These are phyloP conservation scores for Leptosomus discolor DNA, from an alignment of 2,113 vertebrate species.

Conservation along the genomic window DNA sequence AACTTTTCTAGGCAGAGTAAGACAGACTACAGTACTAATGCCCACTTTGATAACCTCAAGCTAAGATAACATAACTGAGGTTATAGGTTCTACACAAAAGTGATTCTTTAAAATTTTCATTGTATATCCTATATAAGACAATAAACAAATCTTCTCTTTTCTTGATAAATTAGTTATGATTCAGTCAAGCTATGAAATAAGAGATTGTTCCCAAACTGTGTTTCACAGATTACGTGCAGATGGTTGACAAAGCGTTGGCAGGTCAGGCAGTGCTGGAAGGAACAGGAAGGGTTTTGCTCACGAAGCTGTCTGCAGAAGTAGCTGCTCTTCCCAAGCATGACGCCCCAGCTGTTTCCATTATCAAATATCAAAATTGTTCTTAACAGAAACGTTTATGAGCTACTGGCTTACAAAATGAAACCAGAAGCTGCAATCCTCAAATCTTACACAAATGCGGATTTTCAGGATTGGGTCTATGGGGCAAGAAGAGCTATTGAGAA, in stretches of 20 bases:
- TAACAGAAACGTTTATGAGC: neutral
- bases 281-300: neutral
- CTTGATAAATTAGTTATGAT: neutral
- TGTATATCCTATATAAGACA: neutral
- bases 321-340: neutral
- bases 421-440: neutral
- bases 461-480: accelerated
- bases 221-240: neutral
- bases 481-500: neutral
- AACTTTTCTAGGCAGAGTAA: neutral
- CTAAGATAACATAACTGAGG: neutral
- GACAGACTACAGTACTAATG: neutral
- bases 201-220: neutral
- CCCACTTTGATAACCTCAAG: neutral
- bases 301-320: neutral
- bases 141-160: neutral
- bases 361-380: neutral
- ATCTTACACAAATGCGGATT: neutral
- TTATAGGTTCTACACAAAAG: neutral
- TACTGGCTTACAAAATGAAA: neutral
- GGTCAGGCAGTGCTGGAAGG: neutral
- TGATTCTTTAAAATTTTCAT: neutral
- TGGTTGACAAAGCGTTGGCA: neutral
- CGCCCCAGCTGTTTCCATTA: neutral
- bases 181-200: neutral